Conservation (phyloP, 1,140 invertebrate species). For the Idris sp. region DNA sequence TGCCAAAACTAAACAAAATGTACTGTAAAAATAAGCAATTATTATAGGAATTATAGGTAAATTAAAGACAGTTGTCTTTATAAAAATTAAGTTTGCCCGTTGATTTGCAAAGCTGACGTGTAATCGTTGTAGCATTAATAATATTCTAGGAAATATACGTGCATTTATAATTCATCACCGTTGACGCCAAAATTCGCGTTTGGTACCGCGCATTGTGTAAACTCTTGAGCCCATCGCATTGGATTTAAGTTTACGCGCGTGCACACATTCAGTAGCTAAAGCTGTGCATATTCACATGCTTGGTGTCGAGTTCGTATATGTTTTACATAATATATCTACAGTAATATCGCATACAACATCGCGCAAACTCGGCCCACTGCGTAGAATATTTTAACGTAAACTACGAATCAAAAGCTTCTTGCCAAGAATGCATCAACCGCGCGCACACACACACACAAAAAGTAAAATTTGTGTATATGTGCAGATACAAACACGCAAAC, state of each 20-base stretch:
- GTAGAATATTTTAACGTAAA: conserved; percentile 50
- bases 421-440: conserved; percentile 42
- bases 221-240: conserved; percentile 51
- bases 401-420: conserved; percentile 37
- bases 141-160: too few relatives aligned
- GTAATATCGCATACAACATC: conserved; percentile 9
- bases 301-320: conserved; percentile 45
- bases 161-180: too few relatives aligned
- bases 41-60: too few relatives aligned
- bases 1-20: too few relatives aligned
- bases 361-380: conserved; percentile 25
- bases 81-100: too few relatives aligned
- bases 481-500: conserved; percentile 1
- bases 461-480: too few relatives aligned
- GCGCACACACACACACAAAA: conserved; percentile 8
- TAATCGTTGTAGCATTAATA: too few relatives aligned
- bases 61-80: too few relatives aligned
- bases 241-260: conserved; percentile 54
- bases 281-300: conserved; percentile 47
- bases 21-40: too few relatives aligned
- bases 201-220: too few relatives aligned
- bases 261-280: conserved; percentile 49
- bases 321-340: conserved; percentile 47
- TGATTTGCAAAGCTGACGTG: too few relatives aligned
- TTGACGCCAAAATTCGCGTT: too few relatives aligned